phyloP scores from a whole-genome alignment of 2,888 invertebrate genomes.

The Lochmaea capreae region DNA sequence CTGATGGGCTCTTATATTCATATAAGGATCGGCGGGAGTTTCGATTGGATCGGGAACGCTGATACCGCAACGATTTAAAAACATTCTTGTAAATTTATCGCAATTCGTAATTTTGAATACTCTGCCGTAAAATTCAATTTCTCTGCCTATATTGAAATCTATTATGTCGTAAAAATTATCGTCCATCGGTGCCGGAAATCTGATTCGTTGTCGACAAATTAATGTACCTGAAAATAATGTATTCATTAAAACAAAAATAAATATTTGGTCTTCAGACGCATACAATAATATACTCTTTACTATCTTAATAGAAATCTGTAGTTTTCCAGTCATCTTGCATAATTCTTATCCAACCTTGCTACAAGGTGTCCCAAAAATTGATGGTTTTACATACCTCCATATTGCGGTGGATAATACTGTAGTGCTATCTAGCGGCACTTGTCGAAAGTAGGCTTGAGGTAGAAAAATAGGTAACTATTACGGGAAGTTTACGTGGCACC shows the following conservation, averaged over 20 bases:
- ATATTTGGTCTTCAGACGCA: too few relatives aligned
- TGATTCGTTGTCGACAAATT: constrained; percentile 85
- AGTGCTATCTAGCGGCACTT: too few relatives aligned
- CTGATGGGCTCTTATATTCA: constrained; percentile 64
- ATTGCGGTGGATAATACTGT: too few relatives aligned
- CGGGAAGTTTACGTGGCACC: too few relatives aligned
- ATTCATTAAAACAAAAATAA: neutral
- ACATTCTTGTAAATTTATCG: constrained; percentile 87
- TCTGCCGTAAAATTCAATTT: constrained; percentile 84
- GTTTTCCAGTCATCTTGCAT: too few relatives aligned
- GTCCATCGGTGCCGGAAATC: constrained; percentile 78
- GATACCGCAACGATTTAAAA: constrained; percentile 86
- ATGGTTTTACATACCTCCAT: too few relatives aligned
- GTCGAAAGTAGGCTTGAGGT: too few relatives aligned
- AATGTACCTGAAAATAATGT: constrained; percentile 73
- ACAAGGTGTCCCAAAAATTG: too few relatives aligned
- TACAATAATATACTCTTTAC: too few relatives aligned
- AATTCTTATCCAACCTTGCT: too few relatives aligned
- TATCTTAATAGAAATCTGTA: too few relatives aligned
- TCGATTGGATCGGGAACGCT: constrained; percentile 79
- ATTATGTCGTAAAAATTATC: constrained; percentile 84
- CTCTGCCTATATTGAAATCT: constrained; percentile 87
- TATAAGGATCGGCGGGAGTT: constrained; percentile 69
- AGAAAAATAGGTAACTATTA: too few relatives aligned
- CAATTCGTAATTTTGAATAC: constrained; percentile 85